Evolutionary conservation across 2,113 vertebrate species (phyloP).

Genomic region (Petrocephalus zakoni): DNA sequence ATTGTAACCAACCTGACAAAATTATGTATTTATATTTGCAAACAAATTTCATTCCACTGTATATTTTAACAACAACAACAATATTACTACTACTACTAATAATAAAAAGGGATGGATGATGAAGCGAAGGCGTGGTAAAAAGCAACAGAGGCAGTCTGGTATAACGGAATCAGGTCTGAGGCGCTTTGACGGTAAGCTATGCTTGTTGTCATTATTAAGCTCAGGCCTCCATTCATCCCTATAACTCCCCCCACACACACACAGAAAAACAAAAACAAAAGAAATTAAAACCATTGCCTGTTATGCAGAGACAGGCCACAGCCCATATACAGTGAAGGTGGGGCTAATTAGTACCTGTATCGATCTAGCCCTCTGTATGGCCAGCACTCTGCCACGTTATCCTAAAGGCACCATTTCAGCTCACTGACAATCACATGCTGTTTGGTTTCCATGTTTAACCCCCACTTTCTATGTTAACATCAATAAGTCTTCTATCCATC

Average conservation of each 20-base stretch:
- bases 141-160: neutral
- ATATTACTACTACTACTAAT: neutral
- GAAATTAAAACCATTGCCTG: neutral
- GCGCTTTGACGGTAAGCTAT: neutral
- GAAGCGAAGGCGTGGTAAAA: too few species aligned
- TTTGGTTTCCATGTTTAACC: neutral
- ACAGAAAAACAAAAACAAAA: neutral
- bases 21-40: neutral
- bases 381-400: neutral
- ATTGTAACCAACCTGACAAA: neutral
- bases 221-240: neutral
- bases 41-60: neutral
- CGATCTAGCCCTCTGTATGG: neutral
- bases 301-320: neutral
- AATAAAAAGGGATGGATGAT: too few species aligned
- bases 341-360: slow-evolving; percentile 20
- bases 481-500: neutral
- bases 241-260: neutral
- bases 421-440: neutral
- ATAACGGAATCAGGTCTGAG: neutral
- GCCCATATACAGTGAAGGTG: neutral
- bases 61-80: neutral
- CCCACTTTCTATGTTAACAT: neutral
- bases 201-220: neutral
- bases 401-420: neutral